Percentiles rank a stretch among this genome's conserved stretches.
Conservation (phyloP, 2,888 invertebrate species). For the Macaria notata region DNA sequence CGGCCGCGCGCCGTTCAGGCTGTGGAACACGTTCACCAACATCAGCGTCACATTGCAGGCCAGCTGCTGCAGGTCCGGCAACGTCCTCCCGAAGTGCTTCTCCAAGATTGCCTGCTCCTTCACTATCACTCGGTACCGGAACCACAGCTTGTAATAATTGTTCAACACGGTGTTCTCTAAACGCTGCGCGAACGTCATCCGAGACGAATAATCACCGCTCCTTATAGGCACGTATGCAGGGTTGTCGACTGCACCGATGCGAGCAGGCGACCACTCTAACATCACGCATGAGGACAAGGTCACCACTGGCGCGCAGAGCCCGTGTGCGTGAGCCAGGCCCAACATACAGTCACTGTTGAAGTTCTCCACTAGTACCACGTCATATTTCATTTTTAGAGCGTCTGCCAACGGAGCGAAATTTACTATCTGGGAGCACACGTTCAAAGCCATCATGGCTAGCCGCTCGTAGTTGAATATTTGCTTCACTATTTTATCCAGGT, state of each 20-base stretch:
- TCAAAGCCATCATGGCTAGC: slow-evolving; percentile 55
- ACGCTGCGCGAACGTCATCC: slow-evolving; percentile 78
- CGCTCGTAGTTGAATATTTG: slow-evolving; percentile 53
- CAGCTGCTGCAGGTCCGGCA: slow-evolving; percentile 77
- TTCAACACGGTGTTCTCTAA: slow-evolving; percentile 60
- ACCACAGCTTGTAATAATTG: slow-evolving; percentile 59
- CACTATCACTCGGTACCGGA: slow-evolving; percentile 51
- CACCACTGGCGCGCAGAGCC: slow-evolving; percentile 78
- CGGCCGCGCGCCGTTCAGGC: slow-evolving; percentile 81
- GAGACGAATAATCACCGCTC: slow-evolving; percentile 68
- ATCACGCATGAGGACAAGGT: slow-evolving; percentile 79
- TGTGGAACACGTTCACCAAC: slow-evolving; percentile 84
- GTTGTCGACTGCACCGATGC: slow-evolving; percentile 73
- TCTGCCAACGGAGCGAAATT: slow-evolving; percentile 60
- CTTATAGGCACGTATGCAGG: slow-evolving; percentile 80
- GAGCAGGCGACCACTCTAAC: slow-evolving; percentile 80
- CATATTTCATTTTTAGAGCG: slow-evolving; percentile 75
- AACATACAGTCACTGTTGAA: slow-evolving; percentile 86
- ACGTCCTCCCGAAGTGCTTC: slow-evolving; percentile 66
- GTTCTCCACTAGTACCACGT: slow-evolving; percentile 83
- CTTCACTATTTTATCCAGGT: slow-evolving; percentile 48
- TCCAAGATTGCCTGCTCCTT: slow-evolving; percentile 66
- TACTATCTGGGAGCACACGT: slow-evolving; percentile 63
- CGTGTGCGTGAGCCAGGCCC: slow-evolving; percentile 80
- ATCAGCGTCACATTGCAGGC: slow-evolving; percentile 77